A percentile compares a stretch with the other conserved stretches of the same genome.
phyloP scores from a whole-genome alignment of 2,113 vertebrate species.

The Mionectes macconnelli region DNA sequence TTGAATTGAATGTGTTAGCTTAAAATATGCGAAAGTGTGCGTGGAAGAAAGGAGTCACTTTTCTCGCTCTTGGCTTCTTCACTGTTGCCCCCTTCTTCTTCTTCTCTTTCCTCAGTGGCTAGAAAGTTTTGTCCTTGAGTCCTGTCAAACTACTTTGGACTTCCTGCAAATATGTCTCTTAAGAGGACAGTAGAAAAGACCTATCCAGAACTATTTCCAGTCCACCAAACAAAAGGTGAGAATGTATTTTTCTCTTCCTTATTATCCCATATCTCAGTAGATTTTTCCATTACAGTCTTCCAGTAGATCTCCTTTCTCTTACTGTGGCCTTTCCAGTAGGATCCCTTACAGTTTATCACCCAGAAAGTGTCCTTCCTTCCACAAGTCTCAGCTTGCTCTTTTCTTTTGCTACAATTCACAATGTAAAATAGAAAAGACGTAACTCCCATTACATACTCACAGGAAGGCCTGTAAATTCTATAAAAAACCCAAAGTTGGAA shows the following conservation, averaged over 20 bases:
- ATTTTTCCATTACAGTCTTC: background rate
- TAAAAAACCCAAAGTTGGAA: background rate
- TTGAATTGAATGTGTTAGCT: background rate
- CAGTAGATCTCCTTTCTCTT: background rate
- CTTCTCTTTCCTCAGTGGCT: background rate
- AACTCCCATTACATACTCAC: background rate
- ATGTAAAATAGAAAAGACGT: background rate
- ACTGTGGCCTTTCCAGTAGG: background rate
- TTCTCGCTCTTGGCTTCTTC: background rate
- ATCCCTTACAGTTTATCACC: background rate
- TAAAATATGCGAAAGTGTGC: background rate
- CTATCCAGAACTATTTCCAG: background rate
- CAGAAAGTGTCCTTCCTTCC: background rate
- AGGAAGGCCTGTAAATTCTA: background rate
- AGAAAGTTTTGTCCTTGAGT: background rate
- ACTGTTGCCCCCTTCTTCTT: background rate
- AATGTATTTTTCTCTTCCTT: background rate
- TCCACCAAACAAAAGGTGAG: background rate
- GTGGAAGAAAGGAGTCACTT: background rate
- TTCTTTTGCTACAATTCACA: background rate
- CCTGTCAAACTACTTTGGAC: background rate
- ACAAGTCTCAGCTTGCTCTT: background rate
- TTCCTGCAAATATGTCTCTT: background rate
- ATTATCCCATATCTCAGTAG: background rate
- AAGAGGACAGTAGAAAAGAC: background rate